phyloP scores from a whole-genome alignment of 2,888 invertebrate species.

The Griposia aprilina region DNA sequence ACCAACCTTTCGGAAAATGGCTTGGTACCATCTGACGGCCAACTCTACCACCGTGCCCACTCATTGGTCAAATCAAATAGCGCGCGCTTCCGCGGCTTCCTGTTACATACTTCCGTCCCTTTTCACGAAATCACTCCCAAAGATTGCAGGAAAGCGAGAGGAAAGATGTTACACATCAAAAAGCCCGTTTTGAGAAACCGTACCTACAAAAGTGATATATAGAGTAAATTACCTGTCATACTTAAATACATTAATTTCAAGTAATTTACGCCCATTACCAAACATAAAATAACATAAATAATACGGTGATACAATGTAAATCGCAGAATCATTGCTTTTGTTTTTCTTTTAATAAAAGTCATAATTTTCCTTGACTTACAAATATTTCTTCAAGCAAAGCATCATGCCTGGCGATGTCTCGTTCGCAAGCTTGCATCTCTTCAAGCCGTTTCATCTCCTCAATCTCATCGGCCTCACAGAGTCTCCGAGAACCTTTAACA shows the following conservation, averaged over 20 bases:
- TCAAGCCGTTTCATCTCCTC: conserved; percentile 93
- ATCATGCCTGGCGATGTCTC: conserved; percentile 93
- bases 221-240: too few relatives aligned
- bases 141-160: too few relatives aligned
- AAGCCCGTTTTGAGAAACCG: too few relatives aligned
- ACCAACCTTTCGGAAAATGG: too few relatives aligned
- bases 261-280: neutral
- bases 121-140: too few relatives aligned
- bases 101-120: too few relatives aligned
- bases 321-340: neutral
- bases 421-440: conserved; percentile 92
- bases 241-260: neutral
- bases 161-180: too few relatives aligned
- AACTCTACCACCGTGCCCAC: too few relatives aligned
- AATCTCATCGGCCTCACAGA: conserved; percentile 93
- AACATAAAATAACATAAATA: neutral
- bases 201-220: too few relatives aligned
- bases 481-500: conserved; percentile 94
- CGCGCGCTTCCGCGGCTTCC: too few relatives aligned
- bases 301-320: neutral
- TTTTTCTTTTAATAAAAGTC: neutral
- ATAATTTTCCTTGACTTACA: conserved; percentile 54
- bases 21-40: too few relatives aligned
- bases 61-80: too few relatives aligned
- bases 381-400: conserved; percentile 94